A percentile compares a stretch with the other conserved stretches of the same genome.
Conservation (phyloP, 2,888 invertebrate species). For the Orchestes rusci region DNA sequence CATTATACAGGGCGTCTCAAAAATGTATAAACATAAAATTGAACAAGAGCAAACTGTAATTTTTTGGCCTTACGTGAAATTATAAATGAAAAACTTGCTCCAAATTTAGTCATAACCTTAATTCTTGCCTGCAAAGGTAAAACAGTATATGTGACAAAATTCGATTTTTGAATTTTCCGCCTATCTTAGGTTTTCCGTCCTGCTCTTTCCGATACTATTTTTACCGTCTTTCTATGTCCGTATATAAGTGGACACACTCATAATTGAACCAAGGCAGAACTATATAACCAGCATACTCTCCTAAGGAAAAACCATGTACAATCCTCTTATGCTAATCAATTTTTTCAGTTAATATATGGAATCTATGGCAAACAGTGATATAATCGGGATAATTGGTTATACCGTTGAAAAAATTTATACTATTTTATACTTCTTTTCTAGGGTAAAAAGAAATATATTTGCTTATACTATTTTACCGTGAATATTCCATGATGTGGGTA, state of each 20-base stretch:
- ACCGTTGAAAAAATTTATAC: not conserved
- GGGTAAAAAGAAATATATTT: not conserved
- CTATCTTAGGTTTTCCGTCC: not conserved
- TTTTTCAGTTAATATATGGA: not conserved
- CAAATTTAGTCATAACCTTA: too few relatives aligned
- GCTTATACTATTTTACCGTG: too few relatives aligned
- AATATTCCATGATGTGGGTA: too few relatives aligned
- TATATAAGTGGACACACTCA: not conserved
- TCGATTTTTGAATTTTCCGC: not conserved
- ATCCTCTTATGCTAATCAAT: too few relatives aligned
- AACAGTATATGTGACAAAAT: not conserved
- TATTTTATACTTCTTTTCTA: not conserved
- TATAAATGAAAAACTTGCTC: too few relatives aligned
- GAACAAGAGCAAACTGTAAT: too few relatives aligned
- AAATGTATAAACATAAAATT: too few relatives aligned
- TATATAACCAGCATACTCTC: not conserved
- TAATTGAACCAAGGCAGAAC: not conserved
- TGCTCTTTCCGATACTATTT: not conserved
- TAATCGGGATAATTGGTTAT: not conserved
- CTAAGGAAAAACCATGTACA: too few relatives aligned
- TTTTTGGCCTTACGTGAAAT: too few relatives aligned
- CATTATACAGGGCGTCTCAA: too few relatives aligned
- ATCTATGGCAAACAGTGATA: not conserved
- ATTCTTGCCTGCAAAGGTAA: not conserved
- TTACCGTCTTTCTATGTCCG: not conserved